Evolutionary conservation across 2,888 invertebrate genomes (phyloP), one percentile per base, ranked within the genome.

Genomic region (Portevinia maculata): DNA sequence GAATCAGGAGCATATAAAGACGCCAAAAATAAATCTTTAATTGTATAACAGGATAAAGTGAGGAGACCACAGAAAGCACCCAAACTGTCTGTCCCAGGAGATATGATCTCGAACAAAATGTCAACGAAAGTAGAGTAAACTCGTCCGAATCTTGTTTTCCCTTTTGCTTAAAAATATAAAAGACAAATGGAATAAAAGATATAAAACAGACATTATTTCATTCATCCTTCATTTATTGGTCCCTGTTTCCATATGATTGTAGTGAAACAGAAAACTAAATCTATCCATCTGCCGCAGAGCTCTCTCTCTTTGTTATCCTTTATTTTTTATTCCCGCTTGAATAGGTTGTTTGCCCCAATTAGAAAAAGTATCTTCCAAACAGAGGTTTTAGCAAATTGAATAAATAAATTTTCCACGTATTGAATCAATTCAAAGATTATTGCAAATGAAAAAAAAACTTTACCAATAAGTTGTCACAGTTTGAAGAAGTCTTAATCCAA

Each of bases 11-110:
- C 46, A 52, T 44, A 46, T 48, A 73, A 64, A 46, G 32, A 41
- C 52, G 19, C 1, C 9, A 44, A 70, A 39, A 64, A 81, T 75
- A 81, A 75, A 81, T 81, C 79, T 64, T 52, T 75, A 75, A 75
- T 70, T 81, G 79, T 70, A 81, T 59, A 70, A 52, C 41, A 73
- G 62, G 34, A 75, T 59, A 52, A 39, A 53, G 41, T 55, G 57
- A 64, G 39, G 39, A 55, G 46, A 60, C 48, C 60, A 37, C 65
- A 64, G 62, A 37, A 71, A 60, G 34, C 60, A 62, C 52, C 52
- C 52, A 52, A 60, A 65, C 30, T 53, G 65, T 28, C 71, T 32
- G 19, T n/a, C 57, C 32, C 21, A 9, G 3, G 8, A 28, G 37
- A 50, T 28, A 37, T 44, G n/a, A 53, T 53, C 62, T 21, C 30